These are phyloP conservation scores for Coboldia fuscipes DNA, from an alignment of 1,140 invertebrate species.

Conservation along the genomic window DNA sequence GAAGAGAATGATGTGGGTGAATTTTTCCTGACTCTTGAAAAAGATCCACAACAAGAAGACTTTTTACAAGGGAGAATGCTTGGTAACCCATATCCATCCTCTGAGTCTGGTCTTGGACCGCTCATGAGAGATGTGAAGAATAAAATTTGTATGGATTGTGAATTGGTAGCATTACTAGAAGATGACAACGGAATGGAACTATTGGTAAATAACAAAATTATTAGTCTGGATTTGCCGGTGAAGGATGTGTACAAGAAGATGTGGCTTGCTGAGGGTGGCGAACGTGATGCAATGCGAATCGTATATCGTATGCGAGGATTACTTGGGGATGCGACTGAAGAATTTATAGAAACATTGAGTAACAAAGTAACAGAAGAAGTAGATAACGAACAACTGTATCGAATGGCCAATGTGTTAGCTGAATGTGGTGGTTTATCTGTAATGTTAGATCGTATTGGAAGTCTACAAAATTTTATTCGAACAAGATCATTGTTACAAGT, in stretches of 20 bases:
- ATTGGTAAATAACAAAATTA: conserved; percentile 97
- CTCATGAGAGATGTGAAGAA: conserved; percentile 97
- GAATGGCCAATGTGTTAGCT: conserved; percentile 43
- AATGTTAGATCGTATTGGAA: conserved; percentile 44
- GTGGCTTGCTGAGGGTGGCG: conserved; percentile 69
- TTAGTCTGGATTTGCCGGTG: conserved; percentile 85
- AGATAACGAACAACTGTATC: conserved; percentile 84
- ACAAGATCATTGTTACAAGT: conserved; percentile 65
- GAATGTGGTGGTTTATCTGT: conserved; percentile 73
- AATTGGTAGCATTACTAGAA: conserved; percentile 84
- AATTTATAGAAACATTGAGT: conserved; percentile 88
- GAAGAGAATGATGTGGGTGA: conserved; percentile 94
- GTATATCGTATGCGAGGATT: conserved; percentile 96
- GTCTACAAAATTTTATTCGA: conserved; percentile 37
- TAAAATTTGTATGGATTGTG: conserved; percentile 94
- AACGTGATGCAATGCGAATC: conserved; percentile 88
- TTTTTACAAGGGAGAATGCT: conserved; percentile 94
- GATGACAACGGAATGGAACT: conserved; percentile 98
- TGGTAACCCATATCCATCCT: conserved; percentile 90
- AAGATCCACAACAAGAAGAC: conserved; percentile 96
- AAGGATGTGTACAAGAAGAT: conserved; percentile 79
- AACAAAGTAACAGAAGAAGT: conserved; percentile 70
- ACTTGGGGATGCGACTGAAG: conserved; percentile 92
- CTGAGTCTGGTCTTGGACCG: conserved; percentile 82
- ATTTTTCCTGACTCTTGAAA: conserved; percentile 90